Evolutionary conservation across 2,888 invertebrate genomes (phyloP).

Genomic region (Lasiommata megera): DNA sequence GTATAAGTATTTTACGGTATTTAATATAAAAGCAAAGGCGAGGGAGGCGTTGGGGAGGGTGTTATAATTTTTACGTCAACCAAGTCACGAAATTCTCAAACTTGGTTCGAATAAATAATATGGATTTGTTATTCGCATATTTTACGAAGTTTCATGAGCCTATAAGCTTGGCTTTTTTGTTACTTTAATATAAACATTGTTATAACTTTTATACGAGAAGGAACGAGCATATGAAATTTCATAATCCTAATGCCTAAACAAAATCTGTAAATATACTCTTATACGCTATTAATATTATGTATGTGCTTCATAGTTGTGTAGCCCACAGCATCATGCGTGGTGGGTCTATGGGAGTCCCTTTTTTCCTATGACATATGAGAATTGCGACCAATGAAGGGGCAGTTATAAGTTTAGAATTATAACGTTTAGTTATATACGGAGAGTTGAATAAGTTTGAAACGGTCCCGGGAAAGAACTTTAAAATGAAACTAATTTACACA

Average conservation of each 20-base stretch:
- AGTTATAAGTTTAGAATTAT: no score
- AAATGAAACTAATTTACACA: no score
- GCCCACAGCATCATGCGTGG: no score
- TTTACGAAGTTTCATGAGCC: constrained; percentile 8
- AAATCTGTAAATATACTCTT: neutral
- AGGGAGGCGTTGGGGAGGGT: neutral
- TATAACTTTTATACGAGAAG: neutral
- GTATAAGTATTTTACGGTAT: neutral
- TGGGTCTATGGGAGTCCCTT: no score
- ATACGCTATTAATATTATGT: neutral
- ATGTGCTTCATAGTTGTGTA: no score
- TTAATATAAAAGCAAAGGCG: neutral
- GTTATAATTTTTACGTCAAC: constrained; percentile 4
- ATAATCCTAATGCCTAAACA: neutral
- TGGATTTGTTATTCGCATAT: constrained; percentile 1
- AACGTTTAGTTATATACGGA: no score
- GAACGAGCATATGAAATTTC: constrained; percentile 1
- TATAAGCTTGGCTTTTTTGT: neutral
- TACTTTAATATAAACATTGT: neutral
- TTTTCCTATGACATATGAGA: no score
- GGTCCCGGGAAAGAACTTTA: no score
- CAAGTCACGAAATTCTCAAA: constrained; percentile 1
- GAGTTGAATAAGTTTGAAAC: no score
- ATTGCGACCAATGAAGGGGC: no score
- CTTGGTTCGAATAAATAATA: constrained; percentile 8